Conservation (phyloP, 2,888 invertebrate species). For the Agrochola macilenta region DNA sequence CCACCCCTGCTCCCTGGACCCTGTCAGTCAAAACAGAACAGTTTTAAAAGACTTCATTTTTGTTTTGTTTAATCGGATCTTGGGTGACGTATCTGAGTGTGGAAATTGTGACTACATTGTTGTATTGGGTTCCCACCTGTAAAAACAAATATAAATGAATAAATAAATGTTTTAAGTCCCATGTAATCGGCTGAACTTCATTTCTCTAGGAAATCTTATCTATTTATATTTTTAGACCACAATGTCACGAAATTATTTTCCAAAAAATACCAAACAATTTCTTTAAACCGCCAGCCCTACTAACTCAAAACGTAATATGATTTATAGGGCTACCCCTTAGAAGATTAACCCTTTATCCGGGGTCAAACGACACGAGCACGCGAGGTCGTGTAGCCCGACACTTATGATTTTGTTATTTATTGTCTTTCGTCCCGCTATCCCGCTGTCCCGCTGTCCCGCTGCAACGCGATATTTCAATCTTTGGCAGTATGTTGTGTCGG, state of each 20-base stretch:
- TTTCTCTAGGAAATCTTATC: no score
- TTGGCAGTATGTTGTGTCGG: slow-evolving; percentile 26
- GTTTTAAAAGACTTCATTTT: no score
- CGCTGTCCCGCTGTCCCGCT: no score
- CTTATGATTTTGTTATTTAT: slow-evolving; percentile 83
- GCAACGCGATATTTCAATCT: slow-evolving; percentile 38
- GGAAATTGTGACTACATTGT: no score
- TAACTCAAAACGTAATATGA: slow-evolving; percentile 82
- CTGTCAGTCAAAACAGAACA: no score
- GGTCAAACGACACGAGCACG: slow-evolving; percentile 80
- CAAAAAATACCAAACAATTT: neutral
- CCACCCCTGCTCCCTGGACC: no score
- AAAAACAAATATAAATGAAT: no score
- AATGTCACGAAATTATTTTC: neutral
- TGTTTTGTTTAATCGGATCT: no score
- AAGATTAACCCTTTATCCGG: slow-evolving; percentile 88
- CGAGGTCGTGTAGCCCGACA: slow-evolving; percentile 77
- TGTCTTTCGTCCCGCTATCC: slow-evolving; percentile 75
- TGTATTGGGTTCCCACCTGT: no score
- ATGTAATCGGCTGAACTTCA: no score
- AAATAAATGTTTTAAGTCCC: no score
- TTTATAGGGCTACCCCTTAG: slow-evolving; percentile 88
- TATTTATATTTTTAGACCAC: neutral
- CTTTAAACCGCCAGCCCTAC: slow-evolving; percentile 76
- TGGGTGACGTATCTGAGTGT: no score